phyloP scores from a whole-genome alignment of 2,113 vertebrate genomes.

The Cebidichthys violaceus region DNA sequence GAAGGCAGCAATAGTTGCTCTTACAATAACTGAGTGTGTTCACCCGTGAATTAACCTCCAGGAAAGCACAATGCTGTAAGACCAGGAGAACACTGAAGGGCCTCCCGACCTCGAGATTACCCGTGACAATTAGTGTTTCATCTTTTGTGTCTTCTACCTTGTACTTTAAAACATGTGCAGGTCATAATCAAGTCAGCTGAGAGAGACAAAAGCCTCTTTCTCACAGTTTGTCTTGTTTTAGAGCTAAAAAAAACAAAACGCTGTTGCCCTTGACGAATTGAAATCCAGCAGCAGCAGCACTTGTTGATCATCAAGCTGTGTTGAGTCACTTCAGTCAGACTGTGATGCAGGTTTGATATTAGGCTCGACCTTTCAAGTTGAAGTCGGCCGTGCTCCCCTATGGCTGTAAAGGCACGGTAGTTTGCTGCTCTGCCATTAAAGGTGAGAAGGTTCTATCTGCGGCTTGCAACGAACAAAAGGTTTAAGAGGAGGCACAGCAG shows the following conservation, averaged over 20 bases:
- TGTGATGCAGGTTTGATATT: background rate
- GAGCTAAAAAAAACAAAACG: background rate
- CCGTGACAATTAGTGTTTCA: background rate
- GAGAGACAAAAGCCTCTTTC: background rate
- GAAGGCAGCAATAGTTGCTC: conserved; percentile 13
- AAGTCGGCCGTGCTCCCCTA: background rate
- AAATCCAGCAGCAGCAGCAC: background rate
- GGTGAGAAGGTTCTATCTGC: background rate
- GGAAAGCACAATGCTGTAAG: background rate
- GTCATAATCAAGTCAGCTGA: background rate
- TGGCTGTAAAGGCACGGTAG: background rate
- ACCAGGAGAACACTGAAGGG: background rate
- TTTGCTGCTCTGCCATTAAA: background rate
- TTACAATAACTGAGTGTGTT: background rate
- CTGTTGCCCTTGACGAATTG: background rate
- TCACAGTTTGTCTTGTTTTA: background rate
- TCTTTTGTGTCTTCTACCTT: background rate
- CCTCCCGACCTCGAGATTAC: background rate
- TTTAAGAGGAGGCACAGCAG: no score
- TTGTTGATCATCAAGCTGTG: background rate
- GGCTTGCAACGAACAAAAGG: background rate
- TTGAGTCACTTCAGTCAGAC: background rate
- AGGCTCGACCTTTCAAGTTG: background rate
- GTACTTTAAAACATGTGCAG: background rate
- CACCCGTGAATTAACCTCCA: background rate